These are phyloP conservation scores for Apotomis turbidana DNA, from an alignment of 2,888 invertebrate genomes.

Conservation along the genomic window DNA sequence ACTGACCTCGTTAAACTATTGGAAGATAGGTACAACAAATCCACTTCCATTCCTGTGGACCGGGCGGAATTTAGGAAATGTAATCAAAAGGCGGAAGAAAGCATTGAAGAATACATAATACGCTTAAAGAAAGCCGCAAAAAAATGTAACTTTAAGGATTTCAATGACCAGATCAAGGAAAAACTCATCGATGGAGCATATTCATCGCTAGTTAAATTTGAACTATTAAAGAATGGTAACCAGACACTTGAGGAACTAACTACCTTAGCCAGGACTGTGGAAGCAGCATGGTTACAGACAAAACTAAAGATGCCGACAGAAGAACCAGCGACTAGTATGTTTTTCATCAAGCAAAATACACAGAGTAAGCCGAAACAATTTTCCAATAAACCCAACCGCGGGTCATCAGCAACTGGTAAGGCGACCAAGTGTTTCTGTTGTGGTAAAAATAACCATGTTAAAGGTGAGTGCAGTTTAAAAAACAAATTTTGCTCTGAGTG, in stretches of 20 bases:
- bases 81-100: not conserved
- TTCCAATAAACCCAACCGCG: not conserved
- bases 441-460: conserved; percentile 5
- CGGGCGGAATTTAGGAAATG: not conserved
- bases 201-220: not conserved
- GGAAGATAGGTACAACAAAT: not conserved
- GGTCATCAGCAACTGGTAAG: not conserved
- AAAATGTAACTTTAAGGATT: not conserved
- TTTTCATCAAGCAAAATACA: not conserved
- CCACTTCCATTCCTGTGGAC: not conserved
- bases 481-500: conserved; percentile 1
- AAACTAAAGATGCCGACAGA: not conserved
- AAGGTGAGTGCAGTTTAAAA: not conserved
- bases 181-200: not conserved
- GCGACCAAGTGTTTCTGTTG: conserved; percentile 3
- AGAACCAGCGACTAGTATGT: not conserved
- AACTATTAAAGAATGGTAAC: not conserved
- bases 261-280: not conserved
- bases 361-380: not conserved
- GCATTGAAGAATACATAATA: not conserved
- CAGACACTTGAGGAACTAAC: not conserved
- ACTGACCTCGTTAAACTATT: no score
- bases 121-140: not conserved
- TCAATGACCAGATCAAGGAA: not conserved
- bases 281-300: not conserved